These are phyloP conservation scores for Nyctibius bracteatus DNA, from an alignment of 2,113 vertebrate species.

Conservation along the genomic window DNA sequence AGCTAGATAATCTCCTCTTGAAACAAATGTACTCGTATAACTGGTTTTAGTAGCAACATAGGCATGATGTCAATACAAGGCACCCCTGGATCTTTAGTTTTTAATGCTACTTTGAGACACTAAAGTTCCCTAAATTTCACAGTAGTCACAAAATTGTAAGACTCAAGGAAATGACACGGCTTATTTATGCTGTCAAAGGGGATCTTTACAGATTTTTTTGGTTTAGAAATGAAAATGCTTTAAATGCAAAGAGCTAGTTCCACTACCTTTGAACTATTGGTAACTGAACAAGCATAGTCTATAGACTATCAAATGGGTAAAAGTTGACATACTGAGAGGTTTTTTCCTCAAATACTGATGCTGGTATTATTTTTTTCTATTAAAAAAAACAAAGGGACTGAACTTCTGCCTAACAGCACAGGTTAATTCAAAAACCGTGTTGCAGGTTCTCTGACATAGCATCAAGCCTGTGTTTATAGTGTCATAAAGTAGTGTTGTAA, in stretches of 20 bases:
- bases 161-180: fast-evolving
- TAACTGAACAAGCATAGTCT: background rate
- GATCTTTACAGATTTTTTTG: background rate
- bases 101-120: background rate
- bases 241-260: background rate
- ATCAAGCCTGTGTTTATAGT: background rate
- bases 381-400: background rate
- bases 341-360: background rate
- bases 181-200: background rate
- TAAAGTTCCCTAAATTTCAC: background rate
- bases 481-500: background rate
- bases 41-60: background rate
- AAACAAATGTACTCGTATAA: background rate
- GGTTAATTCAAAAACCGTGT: background rate
- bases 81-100: background rate
- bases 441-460: background rate
- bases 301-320: background rate
- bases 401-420: background rate
- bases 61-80: background rate
- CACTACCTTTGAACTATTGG: background rate
- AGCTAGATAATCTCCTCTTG: background rate
- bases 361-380: background rate
- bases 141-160: background rate
- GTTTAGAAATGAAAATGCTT: background rate
- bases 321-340: background rate